Conservation (phyloP, 2,888 invertebrate genomes). For the Seira sanloemensis region DNA sequence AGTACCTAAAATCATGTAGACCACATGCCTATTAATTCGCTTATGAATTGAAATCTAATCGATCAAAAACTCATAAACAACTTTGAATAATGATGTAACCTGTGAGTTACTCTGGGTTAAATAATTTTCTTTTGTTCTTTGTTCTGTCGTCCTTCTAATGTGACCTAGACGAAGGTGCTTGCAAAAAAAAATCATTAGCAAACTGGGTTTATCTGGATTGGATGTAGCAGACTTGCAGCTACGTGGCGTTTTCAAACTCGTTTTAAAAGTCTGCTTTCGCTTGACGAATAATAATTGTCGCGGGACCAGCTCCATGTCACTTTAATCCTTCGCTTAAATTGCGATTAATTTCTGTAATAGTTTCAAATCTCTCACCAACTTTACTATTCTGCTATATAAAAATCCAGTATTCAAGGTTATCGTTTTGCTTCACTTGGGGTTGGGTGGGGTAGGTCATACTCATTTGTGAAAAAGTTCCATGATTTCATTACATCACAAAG, state of each 20-base stretch:
- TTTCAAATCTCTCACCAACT: neutral
- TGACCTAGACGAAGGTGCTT: neutral
- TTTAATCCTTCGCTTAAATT: neutral
- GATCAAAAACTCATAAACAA: too few relatives aligned
- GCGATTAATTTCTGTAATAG: neutral
- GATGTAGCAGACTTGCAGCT: neutral
- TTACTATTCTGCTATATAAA: neutral
- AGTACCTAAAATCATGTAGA: too few relatives aligned
- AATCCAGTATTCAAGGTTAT: neutral
- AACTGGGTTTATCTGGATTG: neutral
- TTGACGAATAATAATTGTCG: neutral
- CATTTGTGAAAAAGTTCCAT: neutral
- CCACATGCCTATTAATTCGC: too few relatives aligned
- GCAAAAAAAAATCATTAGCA: neutral
- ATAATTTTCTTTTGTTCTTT: too few relatives aligned
- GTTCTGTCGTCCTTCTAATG: neutral
- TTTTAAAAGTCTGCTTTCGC: too few relatives aligned
- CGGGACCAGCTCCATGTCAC: neutral
- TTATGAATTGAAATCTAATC: too few relatives aligned
- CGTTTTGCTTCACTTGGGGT: neutral
- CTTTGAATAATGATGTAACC: too few relatives aligned
- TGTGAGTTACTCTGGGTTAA: too few relatives aligned
- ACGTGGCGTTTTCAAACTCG: neutral
- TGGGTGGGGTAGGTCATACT: neutral
- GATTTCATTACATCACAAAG: neutral